A percentile compares a stretch with the other conserved stretches of the same genome.
phyloP scores from a whole-genome alignment of 2,113 vertebrate species.

The Orthonyx spaldingii region DNA sequence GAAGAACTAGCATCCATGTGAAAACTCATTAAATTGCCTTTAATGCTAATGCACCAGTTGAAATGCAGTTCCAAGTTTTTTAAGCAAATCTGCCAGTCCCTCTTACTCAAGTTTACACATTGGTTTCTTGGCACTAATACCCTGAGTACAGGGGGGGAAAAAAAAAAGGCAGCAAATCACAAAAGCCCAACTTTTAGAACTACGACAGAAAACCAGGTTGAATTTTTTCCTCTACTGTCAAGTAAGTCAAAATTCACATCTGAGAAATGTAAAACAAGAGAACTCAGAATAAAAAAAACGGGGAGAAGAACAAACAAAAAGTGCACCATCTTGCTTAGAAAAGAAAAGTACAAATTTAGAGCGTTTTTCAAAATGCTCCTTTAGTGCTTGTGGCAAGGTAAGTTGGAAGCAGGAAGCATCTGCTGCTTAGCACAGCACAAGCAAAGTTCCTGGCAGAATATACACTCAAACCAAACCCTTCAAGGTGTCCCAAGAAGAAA shows the following conservation, averaged over 20 bases:
- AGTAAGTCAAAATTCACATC: not conserved
- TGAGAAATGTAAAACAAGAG: not conserved
- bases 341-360: not conserved
- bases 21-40: not conserved
- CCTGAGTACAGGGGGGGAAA: accelerated
- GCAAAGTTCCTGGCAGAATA: not conserved
- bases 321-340: not conserved
- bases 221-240: not conserved
- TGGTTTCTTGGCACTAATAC: not conserved
- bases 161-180: not conserved
- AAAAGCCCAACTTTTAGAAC: not conserved
- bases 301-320: not conserved
- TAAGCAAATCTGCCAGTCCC: not conserved
- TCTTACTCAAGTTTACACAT: not conserved
- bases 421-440: not conserved
- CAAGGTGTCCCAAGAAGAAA: not conserved
- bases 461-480: not conserved
- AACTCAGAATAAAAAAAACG: not conserved
- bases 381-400: not conserved
- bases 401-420: not conserved
- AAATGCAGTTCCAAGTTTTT: not conserved
- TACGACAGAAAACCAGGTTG: not conserved
- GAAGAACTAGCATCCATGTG: not conserved
- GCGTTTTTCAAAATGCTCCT: not conserved
- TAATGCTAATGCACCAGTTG: not conserved